phyloP scores from a whole-genome alignment of 2,797 vertebrate genomes.

The Eutrigla gurnardus region DNA sequence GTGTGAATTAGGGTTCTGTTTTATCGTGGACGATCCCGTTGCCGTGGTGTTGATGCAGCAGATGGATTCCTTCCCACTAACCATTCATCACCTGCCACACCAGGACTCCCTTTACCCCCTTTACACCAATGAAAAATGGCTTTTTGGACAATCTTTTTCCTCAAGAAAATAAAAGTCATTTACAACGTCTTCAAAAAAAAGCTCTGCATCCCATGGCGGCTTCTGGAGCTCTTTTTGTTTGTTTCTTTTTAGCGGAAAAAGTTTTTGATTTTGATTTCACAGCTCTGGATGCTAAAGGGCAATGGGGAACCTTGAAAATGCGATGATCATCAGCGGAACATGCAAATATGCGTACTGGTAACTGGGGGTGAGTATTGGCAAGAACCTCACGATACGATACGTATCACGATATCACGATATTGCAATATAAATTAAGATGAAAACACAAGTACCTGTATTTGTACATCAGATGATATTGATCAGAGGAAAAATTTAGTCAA shows the following conservation, averaged over 20 bases:
- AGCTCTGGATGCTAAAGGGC: not conserved
- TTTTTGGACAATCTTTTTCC: conserved; percentile 50
- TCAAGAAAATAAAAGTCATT: conserved; percentile 61
- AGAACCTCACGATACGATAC: no score
- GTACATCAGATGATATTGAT: no score
- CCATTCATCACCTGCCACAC: conserved; percentile 83
- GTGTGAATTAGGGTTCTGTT: conserved; percentile 62
- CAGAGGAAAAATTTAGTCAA: no score
- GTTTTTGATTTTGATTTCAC: not conserved
- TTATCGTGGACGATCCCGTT: conserved; percentile 79
- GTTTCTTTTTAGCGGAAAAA: conserved; percentile 17
- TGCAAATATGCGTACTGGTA: no score
- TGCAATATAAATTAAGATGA: no score
- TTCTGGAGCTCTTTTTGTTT: not conserved
- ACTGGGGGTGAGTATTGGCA: no score
- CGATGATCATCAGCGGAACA: not conserved
- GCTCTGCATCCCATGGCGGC: conserved; percentile 21
- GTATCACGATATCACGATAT: no score
- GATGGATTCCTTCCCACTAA: conserved; percentile 80
- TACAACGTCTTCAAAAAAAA: conserved; percentile 61
- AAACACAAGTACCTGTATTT: no score
- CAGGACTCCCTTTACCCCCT: conserved; percentile 69
- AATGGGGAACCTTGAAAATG: not conserved
- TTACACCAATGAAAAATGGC: conserved; percentile 67
- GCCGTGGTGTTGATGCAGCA: conserved; percentile 82